Percentiles rank a stretch among this genome's conserved stretches.
These are phyloP conservation scores for Archegozetes longisetosus DNA, from an alignment of 1,140 invertebrate genomes.

Conservation along the genomic window DNA sequence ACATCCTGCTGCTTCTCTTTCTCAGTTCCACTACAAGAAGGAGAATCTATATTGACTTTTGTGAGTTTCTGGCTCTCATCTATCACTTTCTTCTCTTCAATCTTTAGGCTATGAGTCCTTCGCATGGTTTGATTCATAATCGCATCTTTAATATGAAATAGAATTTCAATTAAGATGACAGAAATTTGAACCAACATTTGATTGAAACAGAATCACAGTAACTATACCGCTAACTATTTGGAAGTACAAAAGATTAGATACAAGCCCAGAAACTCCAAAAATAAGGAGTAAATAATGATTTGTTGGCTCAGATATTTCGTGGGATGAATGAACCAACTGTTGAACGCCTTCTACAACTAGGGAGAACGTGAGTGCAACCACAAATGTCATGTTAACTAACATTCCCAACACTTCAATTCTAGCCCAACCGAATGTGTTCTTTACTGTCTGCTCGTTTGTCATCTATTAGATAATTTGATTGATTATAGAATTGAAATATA, in stretches of 20 bases:
- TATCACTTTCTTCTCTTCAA: too few species aligned
- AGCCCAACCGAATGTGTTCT: constrained; percentile 68
- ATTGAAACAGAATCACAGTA: too few species aligned
- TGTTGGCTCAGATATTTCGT: constrained; percentile 60
- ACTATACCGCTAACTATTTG: constrained; percentile 52
- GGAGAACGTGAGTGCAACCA: constrained; percentile 65
- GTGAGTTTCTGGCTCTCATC: too few species aligned
- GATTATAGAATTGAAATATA: neutral
- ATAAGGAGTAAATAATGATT: constrained; percentile 49
- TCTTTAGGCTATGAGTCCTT: too few species aligned
- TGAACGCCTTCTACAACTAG: constrained; percentile 61
- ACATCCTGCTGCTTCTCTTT: too few species aligned
- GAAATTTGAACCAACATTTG: too few species aligned
- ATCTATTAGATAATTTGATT: constrained; percentile 8
- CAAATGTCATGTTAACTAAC: constrained; percentile 60
- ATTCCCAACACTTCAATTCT: constrained; percentile 65
- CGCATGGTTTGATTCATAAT: too few species aligned
- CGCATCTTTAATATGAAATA: too few species aligned
- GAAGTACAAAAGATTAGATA: constrained; percentile 52
- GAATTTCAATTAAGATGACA: too few species aligned
- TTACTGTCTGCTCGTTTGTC: constrained; percentile 1
- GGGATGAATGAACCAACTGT: constrained; percentile 33
- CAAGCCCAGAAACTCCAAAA: constrained; percentile 45
- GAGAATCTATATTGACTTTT: too few species aligned
- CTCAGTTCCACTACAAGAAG: too few species aligned